Evolutionary conservation across 92 coral and sea anemone genomes (phyloP), one percentile per base, ranked within the genome.

Genomic region (Hydrozoanthus gracilis): DNA sequence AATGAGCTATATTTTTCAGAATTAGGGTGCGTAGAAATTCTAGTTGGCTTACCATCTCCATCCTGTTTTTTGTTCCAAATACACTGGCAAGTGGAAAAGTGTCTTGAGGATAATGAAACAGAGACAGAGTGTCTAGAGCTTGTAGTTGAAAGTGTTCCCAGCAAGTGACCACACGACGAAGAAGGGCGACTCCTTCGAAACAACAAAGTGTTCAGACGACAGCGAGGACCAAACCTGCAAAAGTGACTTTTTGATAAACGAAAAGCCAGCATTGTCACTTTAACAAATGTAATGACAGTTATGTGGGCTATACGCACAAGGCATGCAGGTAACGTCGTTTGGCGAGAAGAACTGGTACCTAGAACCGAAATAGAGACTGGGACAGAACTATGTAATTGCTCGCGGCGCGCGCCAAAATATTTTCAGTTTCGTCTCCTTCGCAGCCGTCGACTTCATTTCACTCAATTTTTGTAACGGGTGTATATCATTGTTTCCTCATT

Each of bases 1-100:
- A 51, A 10, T 14, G 56, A 7, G 27, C 58, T 60, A 7, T 64
- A 10, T 47, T 7, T 44, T 17, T 48, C 70, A 46, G 61, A 46
- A 20, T 11, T 48, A 12, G 35, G 5, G 10, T 39, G 73, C 8
- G 6, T 10, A 8, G 49, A 80, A 12, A 9, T 52, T 47, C 47
- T 11, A 47, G 27, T 13, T 47, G 10, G 10, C 20, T 35, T 49
- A 3, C 13, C 73, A 12, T 48, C 48, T 65, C 58, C 17, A 49
- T 65, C 72, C 51, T 80, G 73, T 17, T 80, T 48, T 65, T 65
- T 80, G 58, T 50, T 80, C 74, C 44, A 65, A 12, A 46, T 5
- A 2, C 55, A 48, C 3, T 11, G 62, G 35, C 13, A 80, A 20
- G 85, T 16, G 58, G 10, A 80, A 64, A 80, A 80, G 60, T 18